Evolutionary conservation across 2,797 vertebrate genomes (phyloP), one percentile per base, ranked within the genome.

Genomic region (Rhincodon typus): DNA sequence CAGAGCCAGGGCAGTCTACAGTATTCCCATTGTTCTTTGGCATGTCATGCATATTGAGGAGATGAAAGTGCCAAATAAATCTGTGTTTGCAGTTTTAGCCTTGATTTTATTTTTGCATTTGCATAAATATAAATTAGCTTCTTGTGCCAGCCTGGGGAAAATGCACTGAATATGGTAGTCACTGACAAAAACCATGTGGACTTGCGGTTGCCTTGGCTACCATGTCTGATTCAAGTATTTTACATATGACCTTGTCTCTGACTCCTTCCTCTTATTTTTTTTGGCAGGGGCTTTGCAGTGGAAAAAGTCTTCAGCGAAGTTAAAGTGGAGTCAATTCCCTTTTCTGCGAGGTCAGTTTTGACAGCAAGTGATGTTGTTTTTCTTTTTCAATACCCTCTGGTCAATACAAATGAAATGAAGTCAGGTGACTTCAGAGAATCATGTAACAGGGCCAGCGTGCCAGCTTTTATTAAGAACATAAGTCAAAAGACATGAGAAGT

Each of bases 221-320:
- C 94, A n/a, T 93, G 90, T 38, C 62, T 8, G 62, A 67, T 53
- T 95, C n/a, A 72, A 95, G 69, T 42, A 74, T 95, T 91, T 95
- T 77, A 95, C 94, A 53, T 95, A 34, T 25, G 46, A 72, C 94
- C 94, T 95, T 95, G 90, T 42, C 94, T 95, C 50, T 77, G 50
- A 95, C 46, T 95, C 94, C 46, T 95, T 95, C 94, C 46, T 30
- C 19, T 95, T 95, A 57, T 77, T 95, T 27, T 53, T 74, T 53
- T 77, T 95, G 94, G 94, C 94, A 77, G 50, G 69, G 70, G 15
- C 17, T 95, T 34, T 77, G 70, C 70, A 53, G 70, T 95, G 94
- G 94, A 95, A 95, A 95, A 74, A 77, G 94, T 74, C 94, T 95
- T 95, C 46, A 95, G 30, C n/a, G 46, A 77, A 53, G 27, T 57